Evolutionary conservation across 1,140 invertebrate species (phyloP).

Genomic region (Caenorhabditis tropicalis): DNA sequence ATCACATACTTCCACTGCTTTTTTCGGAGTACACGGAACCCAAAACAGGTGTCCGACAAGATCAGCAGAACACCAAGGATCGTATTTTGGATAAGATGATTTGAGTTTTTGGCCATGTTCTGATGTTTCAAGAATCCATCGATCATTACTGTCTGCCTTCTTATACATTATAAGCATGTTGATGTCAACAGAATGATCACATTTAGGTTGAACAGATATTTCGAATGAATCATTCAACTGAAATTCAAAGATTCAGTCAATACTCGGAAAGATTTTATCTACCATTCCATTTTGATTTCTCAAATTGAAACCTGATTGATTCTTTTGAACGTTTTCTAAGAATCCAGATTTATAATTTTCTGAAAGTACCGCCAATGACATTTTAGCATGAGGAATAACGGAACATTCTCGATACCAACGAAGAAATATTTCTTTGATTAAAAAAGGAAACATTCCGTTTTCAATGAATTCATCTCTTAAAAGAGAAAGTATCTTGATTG

Average conservation of each 20-base stretch:
- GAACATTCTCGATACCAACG: constrained; percentile 34
- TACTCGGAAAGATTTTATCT: not conserved
- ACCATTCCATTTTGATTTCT: not conserved
- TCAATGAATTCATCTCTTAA: not conserved
- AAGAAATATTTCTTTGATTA: constrained; percentile 21
- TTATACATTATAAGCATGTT: constrained; percentile 21
- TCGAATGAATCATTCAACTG: constrained; percentile 28
- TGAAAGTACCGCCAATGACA: constrained; percentile 15
- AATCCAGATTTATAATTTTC: not conserved
- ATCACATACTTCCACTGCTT: not conserved
- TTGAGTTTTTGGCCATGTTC: not conserved
- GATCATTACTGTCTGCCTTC: not conserved
- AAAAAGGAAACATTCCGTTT: constrained; percentile 13
- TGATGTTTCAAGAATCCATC: not conserved
- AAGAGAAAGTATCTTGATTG: not conserved
- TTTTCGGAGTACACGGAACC: not conserved
- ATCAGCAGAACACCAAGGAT: constrained; percentile 40
- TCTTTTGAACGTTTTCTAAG: not conserved
- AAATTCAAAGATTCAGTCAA: not conserved
- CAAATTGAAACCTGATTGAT: not conserved
- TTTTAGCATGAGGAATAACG: not conserved
- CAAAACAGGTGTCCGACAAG: constrained; percentile 28
- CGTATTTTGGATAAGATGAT: not conserved
- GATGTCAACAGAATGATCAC: not conserved
- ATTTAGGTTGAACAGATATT: not conserved